Conservation (phyloP, 2,888 invertebrate species). For the Pinctada fucata region DNA sequence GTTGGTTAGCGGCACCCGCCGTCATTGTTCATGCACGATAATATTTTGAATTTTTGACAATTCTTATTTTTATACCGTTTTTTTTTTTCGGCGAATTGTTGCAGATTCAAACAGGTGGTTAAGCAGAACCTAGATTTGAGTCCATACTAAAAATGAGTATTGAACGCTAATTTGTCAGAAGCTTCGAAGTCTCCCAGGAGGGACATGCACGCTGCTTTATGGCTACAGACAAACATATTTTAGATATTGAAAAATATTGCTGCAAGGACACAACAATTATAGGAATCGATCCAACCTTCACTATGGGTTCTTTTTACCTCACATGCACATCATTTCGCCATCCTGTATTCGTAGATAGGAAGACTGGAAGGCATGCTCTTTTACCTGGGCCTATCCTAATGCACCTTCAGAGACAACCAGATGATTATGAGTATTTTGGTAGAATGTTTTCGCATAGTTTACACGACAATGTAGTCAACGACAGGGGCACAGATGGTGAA, state of each 20-base stretch:
- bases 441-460: not conserved
- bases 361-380: conserved; percentile 4
- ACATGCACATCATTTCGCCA: conserved; percentile 1
- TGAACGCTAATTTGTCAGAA: conserved; percentile 2
- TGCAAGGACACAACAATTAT: not conserved
- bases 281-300: conserved; percentile 4
- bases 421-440: conserved; percentile 1
- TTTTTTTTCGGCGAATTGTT: no score
- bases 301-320: conserved; percentile 5
- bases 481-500: conserved; percentile 4
- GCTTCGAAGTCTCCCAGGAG: not conserved
- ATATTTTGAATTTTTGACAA: no score
- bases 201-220: conserved; percentile 7
- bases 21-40: no score
- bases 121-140: no score
- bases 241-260: conserved; percentile 1
- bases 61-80: no score
- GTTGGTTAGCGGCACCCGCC: no score
- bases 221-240: not conserved
- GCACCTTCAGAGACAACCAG: conserved; percentile 5
- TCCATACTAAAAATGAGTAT: conserved; percentile 3
- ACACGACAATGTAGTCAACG: not conserved
- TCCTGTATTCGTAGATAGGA: not conserved
- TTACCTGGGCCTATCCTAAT: not conserved
- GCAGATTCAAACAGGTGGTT: no score